Evolutionary conservation across 2,888 invertebrate species (phyloP), one percentile per base, ranked within the genome.

Genomic region (Nowickia ferox): DNA sequence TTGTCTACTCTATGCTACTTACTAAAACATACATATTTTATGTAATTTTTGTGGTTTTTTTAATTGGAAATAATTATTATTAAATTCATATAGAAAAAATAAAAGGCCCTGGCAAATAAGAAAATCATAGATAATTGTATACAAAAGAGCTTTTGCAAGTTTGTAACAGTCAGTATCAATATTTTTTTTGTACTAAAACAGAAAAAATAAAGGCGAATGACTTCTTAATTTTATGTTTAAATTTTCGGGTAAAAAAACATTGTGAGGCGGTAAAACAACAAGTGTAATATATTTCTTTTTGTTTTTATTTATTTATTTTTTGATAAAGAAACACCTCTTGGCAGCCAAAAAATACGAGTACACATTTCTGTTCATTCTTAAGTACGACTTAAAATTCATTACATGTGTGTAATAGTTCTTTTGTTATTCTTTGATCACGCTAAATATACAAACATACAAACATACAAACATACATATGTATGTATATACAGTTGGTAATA

Each of bases 101-200:
- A 55, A 61, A 48, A 13, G 42, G 44, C 42, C 22, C 19, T 13
- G 22, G 17, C 19, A 30, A 19, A 2, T 72, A 59, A 42, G 13
- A 63, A 74, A 76, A 68, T 55, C 69, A 72, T 55, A 76, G 51
- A 80, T 80, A 80, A 76, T 80, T 76, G 53, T 48, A 72, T 42
- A 75, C 22, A 22, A 3, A 53, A 77, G 11, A 15, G n/a, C n/a
- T 15, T 71, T 71, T 71, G 46, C 22, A 55, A 71, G 44, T 55
- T 71, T 57, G 71, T 46, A 17, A 30, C 22, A 15, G n/a, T 22
- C 48, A 55, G 44, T 65, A 53, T 19, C 38, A 71, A 15, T 40
- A 40, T 69, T 30, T 30, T 30, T 30, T 30, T 30, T 30, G 4
- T 30, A 30, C 3, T 30, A 30, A 30, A 5, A 48, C 11, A 9